Conservation (phyloP, 2,797 vertebrate species). For the Carcharodon carcharias region DNA sequence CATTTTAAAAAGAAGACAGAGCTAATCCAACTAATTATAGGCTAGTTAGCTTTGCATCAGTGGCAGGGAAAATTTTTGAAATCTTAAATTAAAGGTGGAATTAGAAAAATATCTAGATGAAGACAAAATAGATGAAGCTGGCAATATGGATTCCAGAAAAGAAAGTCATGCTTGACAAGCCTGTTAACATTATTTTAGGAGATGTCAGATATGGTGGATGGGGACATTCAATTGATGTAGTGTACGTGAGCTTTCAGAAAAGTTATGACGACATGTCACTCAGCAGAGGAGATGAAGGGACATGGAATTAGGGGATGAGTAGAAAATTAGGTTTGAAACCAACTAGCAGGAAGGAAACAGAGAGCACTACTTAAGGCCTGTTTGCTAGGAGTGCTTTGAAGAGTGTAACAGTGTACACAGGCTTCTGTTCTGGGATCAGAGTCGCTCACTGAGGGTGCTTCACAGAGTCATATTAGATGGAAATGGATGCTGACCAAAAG, state of each 20-base stretch:
- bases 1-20: background rate
- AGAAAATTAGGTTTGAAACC: background rate
- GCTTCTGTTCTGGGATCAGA: background rate
- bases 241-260: background rate
- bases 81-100: background rate
- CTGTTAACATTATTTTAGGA: background rate
- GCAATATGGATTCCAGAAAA: background rate
- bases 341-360: background rate
- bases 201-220: background rate
- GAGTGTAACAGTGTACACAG: background rate
- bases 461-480: background rate
- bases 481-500: background rate
- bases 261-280: background rate
- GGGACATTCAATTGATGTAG: background rate
- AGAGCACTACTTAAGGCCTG: background rate
- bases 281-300: background rate
- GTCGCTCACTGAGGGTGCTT: background rate
- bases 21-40: background rate
- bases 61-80: background rate
- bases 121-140: background rate
- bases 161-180: background rate
- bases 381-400: background rate
- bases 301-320: background rate
- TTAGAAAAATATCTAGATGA: background rate
- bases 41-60: background rate